Percentiles rank a stretch among this genome's conserved stretches.
These are phyloP conservation scores for Euschistus heros DNA, from an alignment of 1,140 invertebrate species.

Conservation along the genomic window DNA sequence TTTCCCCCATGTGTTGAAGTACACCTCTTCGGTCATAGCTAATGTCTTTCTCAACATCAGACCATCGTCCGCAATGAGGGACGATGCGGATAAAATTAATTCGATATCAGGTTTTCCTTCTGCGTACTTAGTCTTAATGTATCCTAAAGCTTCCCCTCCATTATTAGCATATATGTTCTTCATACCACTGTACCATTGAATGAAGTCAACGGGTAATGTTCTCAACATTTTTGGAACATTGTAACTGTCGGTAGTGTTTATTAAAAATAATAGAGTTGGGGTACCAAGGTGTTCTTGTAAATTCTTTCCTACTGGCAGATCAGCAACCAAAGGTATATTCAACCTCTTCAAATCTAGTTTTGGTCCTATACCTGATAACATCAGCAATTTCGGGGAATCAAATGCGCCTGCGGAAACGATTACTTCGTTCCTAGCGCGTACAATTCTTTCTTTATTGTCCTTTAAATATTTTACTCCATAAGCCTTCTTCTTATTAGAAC, in stretches of 20 bases:
- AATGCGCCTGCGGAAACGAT: constrained; percentile 56
- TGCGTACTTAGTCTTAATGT: constrained; percentile 39
- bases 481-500: constrained; percentile 45
- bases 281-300: constrained; percentile 61
- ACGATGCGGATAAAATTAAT: constrained; percentile 59
- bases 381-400: constrained; percentile 55
- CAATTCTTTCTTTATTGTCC: constrained; percentile 36
- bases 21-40: constrained; percentile 45
- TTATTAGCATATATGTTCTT: constrained; percentile 42
- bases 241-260: constrained; percentile 46
- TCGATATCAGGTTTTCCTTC: constrained; percentile 61
- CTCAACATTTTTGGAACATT: constrained; percentile 21
- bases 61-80: constrained; percentile 55
- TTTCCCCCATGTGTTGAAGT: constrained; percentile 35
- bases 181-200: constrained; percentile 34
- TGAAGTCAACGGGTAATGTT: constrained; percentile 32
- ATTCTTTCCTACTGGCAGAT: constrained; percentile 63
- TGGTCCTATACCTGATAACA: constrained; percentile 65
- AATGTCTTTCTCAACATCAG: constrained; percentile 47
- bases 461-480: constrained; percentile 54
- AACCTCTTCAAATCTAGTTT: constrained; percentile 52
- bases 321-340: constrained; percentile 50
- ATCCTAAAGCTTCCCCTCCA: constrained; percentile 39
- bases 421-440: constrained; percentile 49
- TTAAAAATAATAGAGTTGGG: constrained; percentile 50